Evolutionary conservation across 2,888 invertebrate genomes (phyloP).

Genomic region (Antheraea assamensis): DNA sequence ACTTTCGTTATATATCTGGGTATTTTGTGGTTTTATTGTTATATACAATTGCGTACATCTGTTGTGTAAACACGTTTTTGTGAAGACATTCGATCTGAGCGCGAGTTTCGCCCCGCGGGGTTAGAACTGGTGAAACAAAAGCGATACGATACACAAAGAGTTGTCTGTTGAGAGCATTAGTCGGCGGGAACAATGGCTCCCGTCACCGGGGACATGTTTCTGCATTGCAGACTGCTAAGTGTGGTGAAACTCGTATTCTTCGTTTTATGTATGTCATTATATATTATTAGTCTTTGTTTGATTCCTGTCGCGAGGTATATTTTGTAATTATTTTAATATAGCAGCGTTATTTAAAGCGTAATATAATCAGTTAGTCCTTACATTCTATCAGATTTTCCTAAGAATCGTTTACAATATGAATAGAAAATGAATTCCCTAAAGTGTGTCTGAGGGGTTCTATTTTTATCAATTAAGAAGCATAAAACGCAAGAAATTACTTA

Average conservation of each 20-base stretch:
- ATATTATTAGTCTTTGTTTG: neutral
- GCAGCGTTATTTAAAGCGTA: too few relatives aligned
- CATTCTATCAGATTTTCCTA: too few relatives aligned
- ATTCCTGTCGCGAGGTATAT: neutral
- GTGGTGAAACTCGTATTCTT: neutral
- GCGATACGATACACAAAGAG: conserved; percentile 11
- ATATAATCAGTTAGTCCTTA: neutral
- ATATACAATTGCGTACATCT: neutral
- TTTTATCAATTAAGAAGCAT: too few relatives aligned
- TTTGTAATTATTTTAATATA: neutral
- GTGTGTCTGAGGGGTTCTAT: too few relatives aligned
- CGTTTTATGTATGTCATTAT: neutral
- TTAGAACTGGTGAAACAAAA: conserved; percentile 1
- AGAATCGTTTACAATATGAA: too few relatives aligned
- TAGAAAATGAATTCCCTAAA: too few relatives aligned
- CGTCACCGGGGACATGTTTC: conserved; percentile 10
- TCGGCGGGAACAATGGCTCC: neutral
- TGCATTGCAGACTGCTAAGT: neutral
- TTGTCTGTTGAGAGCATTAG: conserved; percentile 1
- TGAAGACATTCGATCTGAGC: neutral
- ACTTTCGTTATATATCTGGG: too few relatives aligned
- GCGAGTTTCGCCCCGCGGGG: neutral
- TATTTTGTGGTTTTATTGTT: neutral
- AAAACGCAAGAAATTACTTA: too few relatives aligned
- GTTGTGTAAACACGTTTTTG: neutral